Percentiles rank a stretch among this genome's conserved stretches.
phyloP scores from a whole-genome alignment of 2,113 vertebrate genomes.

The Sturnus vulgaris region DNA sequence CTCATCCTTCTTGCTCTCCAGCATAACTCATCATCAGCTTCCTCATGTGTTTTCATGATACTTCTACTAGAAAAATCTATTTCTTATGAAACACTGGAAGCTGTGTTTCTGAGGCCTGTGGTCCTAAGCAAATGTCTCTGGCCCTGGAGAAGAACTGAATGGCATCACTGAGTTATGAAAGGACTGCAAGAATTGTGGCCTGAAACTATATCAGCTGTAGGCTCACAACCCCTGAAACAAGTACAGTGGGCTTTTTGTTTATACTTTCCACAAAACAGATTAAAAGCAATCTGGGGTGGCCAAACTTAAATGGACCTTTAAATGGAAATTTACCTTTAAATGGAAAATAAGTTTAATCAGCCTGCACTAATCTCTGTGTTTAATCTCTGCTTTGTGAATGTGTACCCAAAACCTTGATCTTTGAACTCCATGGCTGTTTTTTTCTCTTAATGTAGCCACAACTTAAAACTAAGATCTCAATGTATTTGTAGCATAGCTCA shows the following conservation, averaged over 20 bases:
- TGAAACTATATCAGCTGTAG: not conserved
- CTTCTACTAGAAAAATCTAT: not conserved
- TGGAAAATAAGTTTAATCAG: not conserved
- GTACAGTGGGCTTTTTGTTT: not conserved
- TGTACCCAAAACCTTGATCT: not conserved
- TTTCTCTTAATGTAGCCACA: fast-evolving
- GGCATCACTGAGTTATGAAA: not conserved
- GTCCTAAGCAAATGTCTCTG: not conserved
- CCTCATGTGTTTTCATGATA: not conserved
- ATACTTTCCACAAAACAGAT: not conserved
- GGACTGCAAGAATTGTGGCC: not conserved
- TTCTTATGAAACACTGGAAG: not conserved
- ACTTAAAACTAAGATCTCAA: not conserved
- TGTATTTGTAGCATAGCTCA: not conserved
- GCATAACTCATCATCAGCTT: not conserved
- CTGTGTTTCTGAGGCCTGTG: not conserved
- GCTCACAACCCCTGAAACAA: not conserved
- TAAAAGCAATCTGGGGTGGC: not conserved
- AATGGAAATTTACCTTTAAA: not conserved
- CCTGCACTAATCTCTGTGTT: not conserved
- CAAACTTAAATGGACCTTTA: not conserved
- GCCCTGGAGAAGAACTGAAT: not conserved
- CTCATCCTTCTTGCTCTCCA: not conserved
- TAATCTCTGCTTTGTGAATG: not conserved
- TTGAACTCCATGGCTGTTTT: fast-evolving